Base-by-base conservation (phyloP, 1,140 invertebrate genomes). In the Achatina immaculata region DNA sequence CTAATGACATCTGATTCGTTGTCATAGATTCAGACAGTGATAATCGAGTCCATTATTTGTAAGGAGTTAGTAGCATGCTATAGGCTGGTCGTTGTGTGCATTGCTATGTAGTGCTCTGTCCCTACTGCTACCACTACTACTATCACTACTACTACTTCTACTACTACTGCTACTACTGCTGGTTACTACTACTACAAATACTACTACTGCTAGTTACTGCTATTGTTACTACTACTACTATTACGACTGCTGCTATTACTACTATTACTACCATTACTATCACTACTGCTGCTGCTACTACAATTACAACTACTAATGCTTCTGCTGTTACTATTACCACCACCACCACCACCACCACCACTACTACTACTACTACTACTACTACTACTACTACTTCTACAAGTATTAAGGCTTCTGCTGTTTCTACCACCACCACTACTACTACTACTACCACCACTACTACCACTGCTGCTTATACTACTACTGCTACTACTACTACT, bases 351-450 rank as follows among this genome's bases (percentile, higher is more conserved):
- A 62, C 58, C 31, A 62, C 58, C 31, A 28, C 1, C 21, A 31
- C 58, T 62, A 31, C 58, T 62, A 62, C 58, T 62, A 62, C 28
- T 62, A 62, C 58, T 31, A 31, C 58, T 62, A 62, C 58, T 62
- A 62, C 58, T 62, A 62, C 58, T 62, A 62, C 58, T 62, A 31
- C 58, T 62, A 31, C 58, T 62, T 31, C 58, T 62, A 62, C 58
- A 31, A 62, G n/a, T 62, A 31, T 28, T 31, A 31, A n/a, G 28
- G 21, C 58, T 62, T 31, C 58, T 62, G 21, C 58, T 62, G 16
- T 28, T 62, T 7, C 58, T 62, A 62, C 58, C 31, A 62, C 58
- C 31, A 62, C 58, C 31, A 62, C 28, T 62, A 62, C 58, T 62
- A 62, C 58, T 62, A 62, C 58, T 62, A 62, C 58, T 62, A 62